Conservation (phyloP, 2,888 invertebrate genomes). For the Rotaria socialis region DNA sequence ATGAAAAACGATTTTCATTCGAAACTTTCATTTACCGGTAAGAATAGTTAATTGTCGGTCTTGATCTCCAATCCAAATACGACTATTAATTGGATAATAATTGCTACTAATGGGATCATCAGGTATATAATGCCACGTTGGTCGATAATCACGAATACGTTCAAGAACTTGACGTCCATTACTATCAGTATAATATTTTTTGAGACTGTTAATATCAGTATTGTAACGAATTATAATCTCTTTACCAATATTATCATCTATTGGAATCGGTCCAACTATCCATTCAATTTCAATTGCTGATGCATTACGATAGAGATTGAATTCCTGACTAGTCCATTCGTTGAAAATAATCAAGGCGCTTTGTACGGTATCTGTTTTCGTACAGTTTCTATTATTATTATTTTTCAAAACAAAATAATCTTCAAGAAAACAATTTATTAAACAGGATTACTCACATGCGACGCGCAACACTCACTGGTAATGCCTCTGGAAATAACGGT, state of each 20-base stretch:
- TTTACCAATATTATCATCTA: slow-evolving; percentile 68
- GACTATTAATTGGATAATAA: slow-evolving; percentile 84
- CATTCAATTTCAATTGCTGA: slow-evolving; percentile 63
- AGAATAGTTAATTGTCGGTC: slow-evolving; percentile 48
- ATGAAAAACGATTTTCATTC: slow-evolving; percentile 1
- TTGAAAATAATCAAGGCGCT: slow-evolving; percentile 56
- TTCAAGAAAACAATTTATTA: not conserved
- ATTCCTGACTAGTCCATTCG: slow-evolving; percentile 63
- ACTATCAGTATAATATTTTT: slow-evolving; percentile 73
- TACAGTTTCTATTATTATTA: slow-evolving; percentile 25
- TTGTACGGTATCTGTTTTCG: slow-evolving; percentile 20
- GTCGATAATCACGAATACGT: slow-evolving; percentile 52
- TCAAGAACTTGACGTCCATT: slow-evolving; percentile 79
- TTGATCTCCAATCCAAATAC: slow-evolving; percentile 63
- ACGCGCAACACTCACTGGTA: not conserved
- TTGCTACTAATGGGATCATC: slow-evolving; percentile 67
- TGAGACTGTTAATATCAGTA: slow-evolving; percentile 57
- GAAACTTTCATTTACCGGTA: slow-evolving; percentile 49
- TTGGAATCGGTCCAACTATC: slow-evolving; percentile 52
- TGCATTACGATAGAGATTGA: slow-evolving; percentile 52
- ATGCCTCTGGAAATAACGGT: slow-evolving; percentile 50
- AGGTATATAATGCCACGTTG: slow-evolving; percentile 66
- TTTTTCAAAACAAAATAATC: slow-evolving; percentile 1
- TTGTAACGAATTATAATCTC: slow-evolving; percentile 75
- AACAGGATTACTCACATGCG: slow-evolving; percentile 5